Conservation (phyloP, 2,888 invertebrate species). For the Cryptosula pallasiana region DNA sequence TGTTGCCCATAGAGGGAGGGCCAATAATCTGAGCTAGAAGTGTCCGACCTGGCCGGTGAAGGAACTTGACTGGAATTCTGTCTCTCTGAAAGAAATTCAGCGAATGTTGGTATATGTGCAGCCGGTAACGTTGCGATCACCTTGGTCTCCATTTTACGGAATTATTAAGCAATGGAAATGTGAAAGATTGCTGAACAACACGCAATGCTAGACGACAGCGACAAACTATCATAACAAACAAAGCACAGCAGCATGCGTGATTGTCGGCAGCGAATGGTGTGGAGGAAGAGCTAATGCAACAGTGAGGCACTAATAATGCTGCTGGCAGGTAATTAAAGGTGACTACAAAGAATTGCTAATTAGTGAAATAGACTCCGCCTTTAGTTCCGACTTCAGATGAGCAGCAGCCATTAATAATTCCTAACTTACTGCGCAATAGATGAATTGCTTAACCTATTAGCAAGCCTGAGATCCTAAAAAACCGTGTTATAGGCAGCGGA, state of each 20-base stretch:
- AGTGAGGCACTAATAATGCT: background rate
- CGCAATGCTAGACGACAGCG: background rate
- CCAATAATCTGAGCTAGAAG: slow-evolving; percentile 31
- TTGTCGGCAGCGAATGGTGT: background rate
- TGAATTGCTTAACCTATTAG: too few species aligned
- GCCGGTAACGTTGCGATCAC: background rate
- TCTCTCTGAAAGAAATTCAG: slow-evolving; percentile 20
- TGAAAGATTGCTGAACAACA: background rate
- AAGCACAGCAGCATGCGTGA: background rate
- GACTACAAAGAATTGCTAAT: background rate
- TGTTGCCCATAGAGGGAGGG: slow-evolving; percentile 41
- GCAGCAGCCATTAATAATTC: too few species aligned
- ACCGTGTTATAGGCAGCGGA: too few species aligned
- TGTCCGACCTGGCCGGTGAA: background rate
- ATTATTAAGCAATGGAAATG: background rate
- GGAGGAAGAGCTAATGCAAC: background rate
- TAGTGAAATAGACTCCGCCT: background rate
- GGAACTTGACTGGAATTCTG: background rate
- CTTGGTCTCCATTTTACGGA: background rate
- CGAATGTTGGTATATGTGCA: slow-evolving; percentile 2
- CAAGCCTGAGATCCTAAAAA: too few species aligned
- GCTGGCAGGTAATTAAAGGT: background rate
- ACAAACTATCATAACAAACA: background rate
- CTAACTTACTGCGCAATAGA: too few species aligned
- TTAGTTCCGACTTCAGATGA: too few species aligned